phyloP scores from a whole-genome alignment of 2,888 invertebrate genomes.

The Nysson spinosus region DNA sequence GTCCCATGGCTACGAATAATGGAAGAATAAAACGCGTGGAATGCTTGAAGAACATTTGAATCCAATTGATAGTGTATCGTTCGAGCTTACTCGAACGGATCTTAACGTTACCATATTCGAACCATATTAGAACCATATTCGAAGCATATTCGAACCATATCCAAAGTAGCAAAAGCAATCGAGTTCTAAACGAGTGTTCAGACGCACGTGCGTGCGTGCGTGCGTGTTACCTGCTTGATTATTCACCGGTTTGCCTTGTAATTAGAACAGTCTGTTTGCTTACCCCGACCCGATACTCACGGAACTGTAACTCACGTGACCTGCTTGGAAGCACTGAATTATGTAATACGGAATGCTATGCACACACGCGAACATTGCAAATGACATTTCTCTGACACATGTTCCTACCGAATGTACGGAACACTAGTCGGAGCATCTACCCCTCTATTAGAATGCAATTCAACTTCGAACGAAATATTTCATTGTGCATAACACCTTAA shows the following conservation, averaged over 20 bases:
- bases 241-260: constrained; percentile 56
- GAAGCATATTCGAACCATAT: too few species aligned
- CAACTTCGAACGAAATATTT: too few species aligned
- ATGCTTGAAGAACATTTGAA: too few species aligned
- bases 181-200: too few species aligned
- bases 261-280: constrained; percentile 55
- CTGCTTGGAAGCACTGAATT: constrained; percentile 58
- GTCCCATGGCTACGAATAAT: too few species aligned
- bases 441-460: neutral
- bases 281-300: constrained; percentile 49
- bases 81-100: too few species aligned
- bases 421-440: neutral
- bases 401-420: constrained; percentile 36
- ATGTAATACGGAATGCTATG: constrained; percentile 49
- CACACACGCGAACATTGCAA: constrained; percentile 43
- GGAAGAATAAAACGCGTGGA: too few species aligned
- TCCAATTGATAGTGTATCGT: too few species aligned
- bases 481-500: too few species aligned
- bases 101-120: too few species aligned
- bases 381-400: constrained; percentile 57
- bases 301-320: constrained; percentile 58
- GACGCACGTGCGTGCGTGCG: constrained; percentile 15
- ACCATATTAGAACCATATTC: too few species aligned
- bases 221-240: constrained; percentile 51
- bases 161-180: constrained; percentile 21